Percentiles rank a stretch among this genome's conserved stretches.
These are phyloP conservation scores for Lycopodina hypogea DNA, from an alignment of 37 sponge, comb jelly and placozoan species.

Conservation along the genomic window DNA sequence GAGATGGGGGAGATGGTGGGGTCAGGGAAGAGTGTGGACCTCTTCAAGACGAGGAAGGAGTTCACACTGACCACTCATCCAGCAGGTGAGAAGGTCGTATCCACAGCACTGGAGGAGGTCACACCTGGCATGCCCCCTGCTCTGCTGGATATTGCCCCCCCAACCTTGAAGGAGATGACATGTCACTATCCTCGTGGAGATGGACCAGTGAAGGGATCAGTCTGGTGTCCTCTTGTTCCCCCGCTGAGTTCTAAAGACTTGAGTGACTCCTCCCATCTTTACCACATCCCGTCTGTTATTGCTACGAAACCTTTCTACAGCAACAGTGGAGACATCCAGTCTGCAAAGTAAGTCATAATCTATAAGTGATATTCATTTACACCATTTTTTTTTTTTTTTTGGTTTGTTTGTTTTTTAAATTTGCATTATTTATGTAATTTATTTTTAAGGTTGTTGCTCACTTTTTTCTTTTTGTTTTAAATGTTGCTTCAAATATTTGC, in stretches of 20 bases:
- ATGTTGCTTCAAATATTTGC: background rate
- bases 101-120: background rate
- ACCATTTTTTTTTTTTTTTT: background rate
- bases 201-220: background rate
- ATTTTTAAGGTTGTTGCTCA: too few species aligned
- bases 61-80: background rate
- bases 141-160: too few species aligned
- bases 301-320: constrained; percentile 50
- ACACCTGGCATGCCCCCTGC: background rate
- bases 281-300: constrained; percentile 25
- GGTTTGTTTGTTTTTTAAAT: background rate
- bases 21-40: background rate
- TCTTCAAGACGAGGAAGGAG: background rate
- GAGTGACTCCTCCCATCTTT: background rate
- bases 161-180: background rate
- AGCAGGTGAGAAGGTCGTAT: background rate
- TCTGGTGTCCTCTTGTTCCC: background rate
- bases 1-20: background rate
- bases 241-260: constrained; percentile 23
- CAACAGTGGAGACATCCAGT: constrained; percentile 53
- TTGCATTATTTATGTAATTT: too few species aligned
- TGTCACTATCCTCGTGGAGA: background rate
- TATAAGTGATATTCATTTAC: background rate
- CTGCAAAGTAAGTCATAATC: constrained; percentile 35
- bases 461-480: background rate